Evolutionary conservation across 2,797 vertebrate species (phyloP).

Genomic region (Cirrhinus mrigala): DNA sequence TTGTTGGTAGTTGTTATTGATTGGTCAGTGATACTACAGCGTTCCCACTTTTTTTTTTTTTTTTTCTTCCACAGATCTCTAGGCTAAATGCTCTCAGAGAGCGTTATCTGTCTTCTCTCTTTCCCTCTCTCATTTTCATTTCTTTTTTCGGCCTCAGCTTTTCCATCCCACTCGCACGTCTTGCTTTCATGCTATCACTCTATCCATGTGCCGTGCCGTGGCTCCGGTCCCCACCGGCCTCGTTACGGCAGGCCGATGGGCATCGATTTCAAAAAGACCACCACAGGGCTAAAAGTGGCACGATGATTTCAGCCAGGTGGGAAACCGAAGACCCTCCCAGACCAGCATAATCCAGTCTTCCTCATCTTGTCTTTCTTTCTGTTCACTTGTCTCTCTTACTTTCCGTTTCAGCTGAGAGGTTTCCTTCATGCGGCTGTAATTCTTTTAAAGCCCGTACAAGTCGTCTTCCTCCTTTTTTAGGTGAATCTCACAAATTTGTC

Average conservation of each 20-base stretch:
- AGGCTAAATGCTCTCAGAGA: conserved; percentile 61
- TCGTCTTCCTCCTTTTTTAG: conserved; percentile 17
- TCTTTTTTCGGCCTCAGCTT: conserved; percentile 34
- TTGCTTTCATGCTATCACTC: conserved; percentile 33
- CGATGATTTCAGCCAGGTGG: conserved; percentile 56
- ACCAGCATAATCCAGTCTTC: conserved; percentile 42
- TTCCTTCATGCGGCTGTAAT: conserved; percentile 22
- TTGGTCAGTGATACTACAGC: conserved; percentile 40
- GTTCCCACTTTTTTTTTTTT: conserved; percentile 63
- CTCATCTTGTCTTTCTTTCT: conserved; percentile 36
- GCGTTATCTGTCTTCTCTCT: conserved; percentile 29
- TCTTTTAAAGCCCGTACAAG: conserved; percentile 13
- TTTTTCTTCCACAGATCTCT: conserved; percentile 20
- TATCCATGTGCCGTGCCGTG: background rate
- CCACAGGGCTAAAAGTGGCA: conserved; percentile 59
- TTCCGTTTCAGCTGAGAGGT: conserved; percentile 20
- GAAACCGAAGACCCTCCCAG: conserved; percentile 51
- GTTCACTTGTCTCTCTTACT: conserved; percentile 30
- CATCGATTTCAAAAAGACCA: conserved; percentile 60
- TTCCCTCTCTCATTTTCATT: conserved; percentile 24
- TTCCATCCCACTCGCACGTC: conserved; percentile 28
- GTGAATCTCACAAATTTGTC: conserved; percentile 13
- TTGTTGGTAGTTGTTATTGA: conserved; percentile 50
- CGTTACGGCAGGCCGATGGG: conserved; percentile 49
- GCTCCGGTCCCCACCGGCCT: conserved; percentile 44